phyloP scores from a whole-genome alignment of 2,113 vertebrate genomes.

The Larimichthys polyactis region DNA sequence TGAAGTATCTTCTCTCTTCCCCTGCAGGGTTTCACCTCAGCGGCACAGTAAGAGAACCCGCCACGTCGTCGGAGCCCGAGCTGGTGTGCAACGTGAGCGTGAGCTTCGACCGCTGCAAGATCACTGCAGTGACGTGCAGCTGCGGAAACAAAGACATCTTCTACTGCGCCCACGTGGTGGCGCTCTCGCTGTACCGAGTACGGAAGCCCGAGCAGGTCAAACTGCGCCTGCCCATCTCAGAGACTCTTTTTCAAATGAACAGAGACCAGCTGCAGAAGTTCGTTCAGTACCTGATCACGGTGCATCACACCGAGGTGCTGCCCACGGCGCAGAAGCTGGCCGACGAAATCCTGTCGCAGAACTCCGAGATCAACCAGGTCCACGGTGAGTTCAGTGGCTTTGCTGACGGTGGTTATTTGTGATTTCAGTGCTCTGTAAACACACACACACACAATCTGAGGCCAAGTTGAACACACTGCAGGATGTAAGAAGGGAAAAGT shows the following conservation, averaged over 20 bases:
- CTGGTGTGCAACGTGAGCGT: slow-evolving; percentile 95
- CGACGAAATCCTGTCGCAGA: slow-evolving; percentile 97
- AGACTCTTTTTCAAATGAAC: slow-evolving; percentile 99
- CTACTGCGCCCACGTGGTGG: slow-evolving; percentile 97
- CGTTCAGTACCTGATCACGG: slow-evolving; percentile 98
- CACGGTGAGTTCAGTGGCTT: slow-evolving; percentile 88
- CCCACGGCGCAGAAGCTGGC: slow-evolving; percentile 97
- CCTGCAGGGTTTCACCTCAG: slow-evolving; percentile 94
- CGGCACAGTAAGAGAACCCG: slow-evolving; percentile 94
- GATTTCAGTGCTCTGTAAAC: background rate
- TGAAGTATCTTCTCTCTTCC: background rate
- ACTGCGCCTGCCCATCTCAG: slow-evolving; percentile 98
- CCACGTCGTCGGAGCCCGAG: slow-evolving; percentile 90
- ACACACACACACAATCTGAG: background rate
- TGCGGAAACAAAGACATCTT: slow-evolving; percentile 99
- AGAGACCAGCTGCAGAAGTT: slow-evolving; percentile 98
- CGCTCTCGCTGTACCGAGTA: slow-evolving; percentile 94
- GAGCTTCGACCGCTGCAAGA: slow-evolving; percentile 99
- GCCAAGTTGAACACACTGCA: background rate
- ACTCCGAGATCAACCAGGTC: slow-evolving; percentile 99
- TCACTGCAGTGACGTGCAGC: slow-evolving; percentile 97
- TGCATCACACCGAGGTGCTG: slow-evolving; percentile 98
- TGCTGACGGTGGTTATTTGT: too few relatives aligned
- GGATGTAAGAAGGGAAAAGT: background rate
- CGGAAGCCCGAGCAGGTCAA: slow-evolving; percentile 98